These are phyloP conservation scores for Synodontis membranacea DNA, from an alignment of 2,113 vertebrate genomes.

Conservation along the genomic window DNA sequence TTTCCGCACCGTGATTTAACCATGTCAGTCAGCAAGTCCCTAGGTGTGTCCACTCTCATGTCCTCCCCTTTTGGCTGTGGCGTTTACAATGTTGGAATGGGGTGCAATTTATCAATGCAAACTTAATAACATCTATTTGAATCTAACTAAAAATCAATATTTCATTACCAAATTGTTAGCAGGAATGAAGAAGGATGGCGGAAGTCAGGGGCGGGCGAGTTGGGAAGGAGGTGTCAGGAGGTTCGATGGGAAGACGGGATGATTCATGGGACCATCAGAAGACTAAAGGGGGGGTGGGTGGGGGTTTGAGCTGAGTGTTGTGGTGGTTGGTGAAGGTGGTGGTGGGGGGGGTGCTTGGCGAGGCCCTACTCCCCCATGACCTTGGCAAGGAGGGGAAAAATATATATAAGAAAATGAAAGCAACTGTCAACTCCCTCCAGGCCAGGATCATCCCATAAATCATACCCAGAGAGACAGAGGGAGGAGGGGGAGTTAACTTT, in stretches of 20 bases:
- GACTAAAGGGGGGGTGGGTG: slow-evolving; percentile 58
- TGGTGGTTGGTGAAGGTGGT: too few relatives aligned
- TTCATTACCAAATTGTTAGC: slow-evolving; percentile 99
- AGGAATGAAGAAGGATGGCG: slow-evolving; percentile 99
- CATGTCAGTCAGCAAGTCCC: slow-evolving; percentile 75
- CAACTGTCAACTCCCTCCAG: slow-evolving; percentile 86
- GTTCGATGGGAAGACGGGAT: slow-evolving; percentile 96
- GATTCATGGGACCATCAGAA: slow-evolving; percentile 93
- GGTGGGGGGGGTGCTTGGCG: slow-evolving; percentile 80
- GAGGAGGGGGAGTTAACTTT: slow-evolving; percentile 68
- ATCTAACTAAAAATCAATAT: slow-evolving; percentile 99
- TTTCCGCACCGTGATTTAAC: slow-evolving; percentile 57
- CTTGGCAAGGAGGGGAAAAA: slow-evolving; percentile 79
- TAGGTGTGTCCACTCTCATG: slow-evolving; percentile 77
- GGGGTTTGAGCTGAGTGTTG: background rate
- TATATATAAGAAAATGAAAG: slow-evolving; percentile 86
- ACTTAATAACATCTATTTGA: slow-evolving; percentile 99
- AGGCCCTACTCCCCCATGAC: slow-evolving; percentile 81
- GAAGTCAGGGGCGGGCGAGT: slow-evolving; percentile 89
- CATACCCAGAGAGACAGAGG: slow-evolving; percentile 65
- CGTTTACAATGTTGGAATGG: slow-evolving; percentile 83
- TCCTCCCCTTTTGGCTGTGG: slow-evolving; percentile 85
- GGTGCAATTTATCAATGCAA: slow-evolving; percentile 99
- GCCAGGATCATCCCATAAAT: slow-evolving; percentile 86
- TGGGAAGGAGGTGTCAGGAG: slow-evolving; percentile 86